Evolutionary conservation across 2,113 vertebrate species (phyloP).

Genomic region (Tragulus kanchil): DNA sequence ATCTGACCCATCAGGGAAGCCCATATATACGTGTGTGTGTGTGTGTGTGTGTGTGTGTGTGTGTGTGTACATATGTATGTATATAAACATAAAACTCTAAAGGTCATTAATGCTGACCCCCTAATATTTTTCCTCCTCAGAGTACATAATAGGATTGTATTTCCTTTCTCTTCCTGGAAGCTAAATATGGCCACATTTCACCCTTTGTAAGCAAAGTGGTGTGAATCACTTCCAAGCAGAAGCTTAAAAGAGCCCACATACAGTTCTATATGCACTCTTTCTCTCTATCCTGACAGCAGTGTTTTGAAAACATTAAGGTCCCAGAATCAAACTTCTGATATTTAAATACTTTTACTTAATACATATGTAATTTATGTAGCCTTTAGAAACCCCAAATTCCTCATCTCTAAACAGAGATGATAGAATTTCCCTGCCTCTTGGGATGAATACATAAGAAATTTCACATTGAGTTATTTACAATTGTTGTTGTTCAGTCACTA

Average conservation of each 20-base stretch:
- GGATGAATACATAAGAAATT: neutral
- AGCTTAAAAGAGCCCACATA: neutral
- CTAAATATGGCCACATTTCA: neutral
- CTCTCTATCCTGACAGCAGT: neutral
- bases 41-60: neutral
- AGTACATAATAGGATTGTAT: neutral
- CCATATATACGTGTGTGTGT: neutral
- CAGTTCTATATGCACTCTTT: neutral
- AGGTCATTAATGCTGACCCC: neutral
- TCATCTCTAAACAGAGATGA: neutral
- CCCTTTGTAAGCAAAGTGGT: neutral
- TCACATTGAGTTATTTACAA: neutral
- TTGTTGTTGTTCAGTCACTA: neutral
- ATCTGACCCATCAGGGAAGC: neutral
- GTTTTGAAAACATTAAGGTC: neutral
- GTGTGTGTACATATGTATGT: too few species aligned
- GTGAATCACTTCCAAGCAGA: neutral
- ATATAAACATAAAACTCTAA: neutral
- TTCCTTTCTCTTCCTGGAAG: neutral
- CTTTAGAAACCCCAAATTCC: neutral
- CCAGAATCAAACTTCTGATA: neutral
- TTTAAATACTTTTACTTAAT: constrained; percentile 15
- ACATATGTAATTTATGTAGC: neutral
- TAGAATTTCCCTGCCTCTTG: neutral
- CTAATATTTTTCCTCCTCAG: neutral